A percentile compares a stretch with the other conserved stretches of the same genome.
These are phyloP conservation scores for Dromaius novaehollandiae DNA, from an alignment of 2,113 vertebrate species.

Conservation along the genomic window DNA sequence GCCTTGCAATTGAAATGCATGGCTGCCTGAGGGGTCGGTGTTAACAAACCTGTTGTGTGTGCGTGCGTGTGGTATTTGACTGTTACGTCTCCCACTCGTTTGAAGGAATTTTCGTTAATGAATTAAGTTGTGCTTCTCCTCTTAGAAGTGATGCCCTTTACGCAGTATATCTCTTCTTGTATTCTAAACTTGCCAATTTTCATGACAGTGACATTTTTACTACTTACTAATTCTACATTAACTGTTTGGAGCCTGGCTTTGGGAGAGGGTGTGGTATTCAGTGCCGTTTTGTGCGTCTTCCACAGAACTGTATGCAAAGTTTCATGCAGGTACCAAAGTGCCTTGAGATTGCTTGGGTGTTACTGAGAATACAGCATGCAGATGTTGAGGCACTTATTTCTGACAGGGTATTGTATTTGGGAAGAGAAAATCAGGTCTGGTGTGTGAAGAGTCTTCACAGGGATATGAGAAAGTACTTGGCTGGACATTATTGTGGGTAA, in stretches of 20 bases:
- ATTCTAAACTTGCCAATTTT: background rate
- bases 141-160: background rate
- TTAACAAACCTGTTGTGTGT: background rate
- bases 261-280: background rate
- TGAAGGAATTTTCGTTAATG: background rate
- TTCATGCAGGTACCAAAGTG: background rate
- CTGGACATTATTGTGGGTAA: background rate
- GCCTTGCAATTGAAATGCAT: background rate
- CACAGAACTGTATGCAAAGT: background rate
- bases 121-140: background rate
- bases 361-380: background rate
- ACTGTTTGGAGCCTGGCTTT: background rate
- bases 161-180: background rate
- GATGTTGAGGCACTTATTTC: background rate
- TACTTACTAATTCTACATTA: background rate
- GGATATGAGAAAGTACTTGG: background rate
- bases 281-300: background rate
- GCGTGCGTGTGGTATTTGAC: background rate
- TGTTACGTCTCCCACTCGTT: background rate
- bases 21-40: background rate
- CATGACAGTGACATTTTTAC: background rate
- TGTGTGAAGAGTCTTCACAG: background rate
- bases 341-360: background rate
- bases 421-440: background rate
- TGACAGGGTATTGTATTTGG: background rate